Base-by-base conservation (phyloP, 2,888 invertebrate species). In the Bombylius discolor region DNA sequence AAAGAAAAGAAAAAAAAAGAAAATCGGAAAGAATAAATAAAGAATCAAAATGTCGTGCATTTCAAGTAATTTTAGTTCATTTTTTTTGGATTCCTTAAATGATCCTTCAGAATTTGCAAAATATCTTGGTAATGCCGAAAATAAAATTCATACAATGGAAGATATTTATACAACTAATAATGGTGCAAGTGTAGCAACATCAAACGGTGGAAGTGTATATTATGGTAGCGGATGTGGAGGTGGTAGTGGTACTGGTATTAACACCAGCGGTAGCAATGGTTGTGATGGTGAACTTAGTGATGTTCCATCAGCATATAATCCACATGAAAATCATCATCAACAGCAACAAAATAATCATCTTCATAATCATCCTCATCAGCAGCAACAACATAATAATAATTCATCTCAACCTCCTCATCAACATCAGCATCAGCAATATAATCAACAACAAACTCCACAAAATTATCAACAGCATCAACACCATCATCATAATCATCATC, bases 91-190 rank as follows among this genome's bases (percentile, higher is more conserved):
- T 63, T 72, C 72, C 46, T 64, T 72, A 51, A 72, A 72, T 62
- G 72, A 73, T 67, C 71, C 72, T 62, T 73, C 72, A 63, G 72
- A 73, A 65, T 60, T 73, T 65, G 71, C 73, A 58, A 73, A 73
- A 63, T 73, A 73, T 66, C 66, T 73, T 60, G 70, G 73, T 61
- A 73, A 73, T 66, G 72, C 72, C 60, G 72, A 73, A 61, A 66
- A 72, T 56, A 72, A 72, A 64, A 69, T 68, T 62, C 68, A 71
- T 58, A 66, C 70, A 56, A 67, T 72, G 62, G 72, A 72, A 58
- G 72, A 72, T 63, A 70, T 72, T 65, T 72, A 69, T 64, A 67
- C 67, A 52, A 52, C 70, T 68, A 45, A 45, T 45, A 44, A 11
- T 44, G 14, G 14, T 45, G 13, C 45, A 45, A 45, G 8, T 45